A percentile compares a stretch with the other conserved stretches of the same genome.
Conservation (phyloP, 2,113 vertebrate genomes). For the Orcinus orca region DNA sequence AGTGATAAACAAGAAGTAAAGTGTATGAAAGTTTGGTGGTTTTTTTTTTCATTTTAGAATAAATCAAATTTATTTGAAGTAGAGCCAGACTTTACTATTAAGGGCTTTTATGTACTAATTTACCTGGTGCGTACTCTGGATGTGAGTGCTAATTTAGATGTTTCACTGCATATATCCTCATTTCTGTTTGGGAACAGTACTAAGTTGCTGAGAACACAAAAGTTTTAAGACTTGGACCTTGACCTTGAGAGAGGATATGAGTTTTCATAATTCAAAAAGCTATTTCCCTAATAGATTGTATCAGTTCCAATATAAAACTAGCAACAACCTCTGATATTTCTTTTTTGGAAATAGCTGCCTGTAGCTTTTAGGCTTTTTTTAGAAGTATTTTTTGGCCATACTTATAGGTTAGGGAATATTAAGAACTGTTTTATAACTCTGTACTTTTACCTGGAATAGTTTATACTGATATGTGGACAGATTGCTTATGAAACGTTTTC, state of each 20-base stretch:
- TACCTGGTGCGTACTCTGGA: not conserved
- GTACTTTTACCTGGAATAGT: not conserved
- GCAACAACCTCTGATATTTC: not conserved
- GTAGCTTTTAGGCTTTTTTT: not conserved
- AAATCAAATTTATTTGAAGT: conserved; percentile 1
- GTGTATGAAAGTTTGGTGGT: not conserved
- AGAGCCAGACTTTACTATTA: not conserved
- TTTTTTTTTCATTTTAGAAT: conserved; percentile 6
- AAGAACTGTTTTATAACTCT: not conserved
- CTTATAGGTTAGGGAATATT: not conserved
- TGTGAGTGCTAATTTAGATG: not conserved
- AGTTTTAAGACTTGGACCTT: not conserved
- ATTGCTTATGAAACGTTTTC: not conserved
- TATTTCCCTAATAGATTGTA: not conserved
- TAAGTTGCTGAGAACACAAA: not conserved
- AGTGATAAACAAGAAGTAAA: conserved; percentile 22
- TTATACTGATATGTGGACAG: not conserved
- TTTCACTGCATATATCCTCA: not conserved
- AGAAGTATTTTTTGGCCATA: not conserved
- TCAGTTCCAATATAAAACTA: conserved; percentile 4
- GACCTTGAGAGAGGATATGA: not conserved
- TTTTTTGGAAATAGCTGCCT: not conserved
- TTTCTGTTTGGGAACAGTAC: not conserved
- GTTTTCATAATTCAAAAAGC: conserved; percentile 31
- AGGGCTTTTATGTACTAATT: not conserved